phyloP scores from a whole-genome alignment of 2,888 invertebrate species.

The Pseudeuparius sepicola region DNA sequence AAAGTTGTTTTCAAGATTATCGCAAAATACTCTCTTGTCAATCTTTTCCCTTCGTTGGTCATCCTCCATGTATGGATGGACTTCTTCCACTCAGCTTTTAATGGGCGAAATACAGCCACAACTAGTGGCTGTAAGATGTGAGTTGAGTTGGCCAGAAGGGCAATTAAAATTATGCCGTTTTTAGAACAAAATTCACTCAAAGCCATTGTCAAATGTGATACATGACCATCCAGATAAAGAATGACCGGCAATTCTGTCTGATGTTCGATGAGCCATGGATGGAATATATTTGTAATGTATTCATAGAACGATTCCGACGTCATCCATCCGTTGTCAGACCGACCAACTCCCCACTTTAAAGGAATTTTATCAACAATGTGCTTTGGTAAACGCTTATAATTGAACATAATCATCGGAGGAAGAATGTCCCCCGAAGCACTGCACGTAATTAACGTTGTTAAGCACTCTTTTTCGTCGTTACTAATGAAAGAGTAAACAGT shows the following conservation, averaged over 20 bases:
- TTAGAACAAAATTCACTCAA: conserved; percentile 17
- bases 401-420: conserved; percentile 13
- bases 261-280: conserved; percentile 12
- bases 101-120: conserved; percentile 18
- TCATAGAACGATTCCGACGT: conserved; percentile 15
- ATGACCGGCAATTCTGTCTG: conserved; percentile 14
- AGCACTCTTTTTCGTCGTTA: conserved; percentile 23
- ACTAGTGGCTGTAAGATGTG: conserved; percentile 18
- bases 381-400: conserved; percentile 12
- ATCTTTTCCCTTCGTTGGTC: no score
- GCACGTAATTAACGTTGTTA: conserved; percentile 28
- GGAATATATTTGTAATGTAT: conserved; percentile 16
- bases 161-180: conserved; percentile 17
- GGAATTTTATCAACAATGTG: conserved; percentile 9
- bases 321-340: conserved; percentile 17
- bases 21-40: conserved; percentile 21
- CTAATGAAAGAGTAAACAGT: conserved; percentile 26
- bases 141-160: conserved; percentile 18
- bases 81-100: conserved; percentile 16
- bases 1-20: conserved; percentile 21
- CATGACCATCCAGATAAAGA: conserved; percentile 18
- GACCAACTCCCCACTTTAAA: conserved; percentile 14
- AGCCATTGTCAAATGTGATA: conserved; percentile 17
- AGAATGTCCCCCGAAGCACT: conserved; percentile 21
- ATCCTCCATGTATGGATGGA: conserved; percentile 9